Evolutionary conservation across 2,113 vertebrate genomes (phyloP).

Genomic region (Equus quagga): DNA sequence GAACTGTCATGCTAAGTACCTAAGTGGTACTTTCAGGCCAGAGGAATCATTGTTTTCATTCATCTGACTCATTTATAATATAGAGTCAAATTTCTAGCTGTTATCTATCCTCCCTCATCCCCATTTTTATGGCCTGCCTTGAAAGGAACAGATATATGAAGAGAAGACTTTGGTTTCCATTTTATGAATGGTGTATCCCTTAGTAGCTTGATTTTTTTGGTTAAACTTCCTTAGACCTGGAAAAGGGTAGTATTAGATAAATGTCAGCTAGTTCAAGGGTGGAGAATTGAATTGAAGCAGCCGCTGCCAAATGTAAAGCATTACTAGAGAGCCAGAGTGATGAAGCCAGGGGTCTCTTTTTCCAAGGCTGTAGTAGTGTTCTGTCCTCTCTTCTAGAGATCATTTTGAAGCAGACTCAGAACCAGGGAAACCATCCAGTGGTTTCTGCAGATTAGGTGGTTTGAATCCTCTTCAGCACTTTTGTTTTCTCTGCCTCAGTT

Average conservation of each 20-base stretch:
- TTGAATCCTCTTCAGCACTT: neutral
- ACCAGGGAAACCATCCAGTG: neutral
- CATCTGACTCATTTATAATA: slow-evolving; percentile 24
- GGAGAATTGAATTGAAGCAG: neutral
- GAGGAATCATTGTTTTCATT: slow-evolving; percentile 41
- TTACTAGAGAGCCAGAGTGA: neutral
- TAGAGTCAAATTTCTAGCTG: neutral
- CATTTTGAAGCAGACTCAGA: neutral
- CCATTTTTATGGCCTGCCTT: neutral
- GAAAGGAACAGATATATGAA: slow-evolving; percentile 15
- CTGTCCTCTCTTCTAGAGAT: neutral
- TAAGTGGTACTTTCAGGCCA: neutral
- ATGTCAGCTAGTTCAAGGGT: neutral
- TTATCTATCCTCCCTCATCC: neutral
- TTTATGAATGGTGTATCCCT: slow-evolving; percentile 8
- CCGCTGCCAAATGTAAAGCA: neutral
- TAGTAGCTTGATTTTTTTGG: neutral
- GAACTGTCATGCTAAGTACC: neutral
- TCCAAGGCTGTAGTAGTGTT: neutral
- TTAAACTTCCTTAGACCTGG: slow-evolving; percentile 23
- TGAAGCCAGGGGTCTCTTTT: neutral
- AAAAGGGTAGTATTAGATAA: neutral
- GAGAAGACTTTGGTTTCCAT: slow-evolving; percentile 1
- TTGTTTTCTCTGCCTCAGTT: slow-evolving; percentile 45
- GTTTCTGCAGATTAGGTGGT: neutral